phyloP scores from a whole-genome alignment of 2,797 vertebrate species.

The Pantherophis vulpinus region DNA sequence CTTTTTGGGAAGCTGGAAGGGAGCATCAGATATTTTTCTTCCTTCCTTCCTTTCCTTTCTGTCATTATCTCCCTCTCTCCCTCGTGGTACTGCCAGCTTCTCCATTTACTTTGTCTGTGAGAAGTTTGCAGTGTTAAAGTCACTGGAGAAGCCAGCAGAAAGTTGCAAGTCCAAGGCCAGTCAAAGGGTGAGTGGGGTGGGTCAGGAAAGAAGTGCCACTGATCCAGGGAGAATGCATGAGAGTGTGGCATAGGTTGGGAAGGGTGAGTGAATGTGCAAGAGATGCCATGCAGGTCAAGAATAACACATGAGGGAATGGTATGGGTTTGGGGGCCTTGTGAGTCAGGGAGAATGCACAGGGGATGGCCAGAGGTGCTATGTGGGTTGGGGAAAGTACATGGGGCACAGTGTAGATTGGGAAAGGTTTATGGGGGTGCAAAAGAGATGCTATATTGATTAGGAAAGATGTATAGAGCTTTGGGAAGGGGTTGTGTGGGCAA shows the following conservation, averaged over 20 bases:
- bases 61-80: background rate
- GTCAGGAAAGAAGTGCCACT: background rate
- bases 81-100: background rate
- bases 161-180: background rate
- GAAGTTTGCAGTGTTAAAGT: background rate
- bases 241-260: background rate
- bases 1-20: too few relatives aligned
- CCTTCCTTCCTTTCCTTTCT: background rate
- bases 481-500: background rate
- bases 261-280: background rate
- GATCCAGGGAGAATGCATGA: background rate
- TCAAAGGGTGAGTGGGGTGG: background rate
- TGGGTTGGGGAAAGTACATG: background rate
- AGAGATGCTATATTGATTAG: background rate
- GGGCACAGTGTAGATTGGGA: background rate
- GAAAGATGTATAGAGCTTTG: background rate
- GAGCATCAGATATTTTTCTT: background rate
- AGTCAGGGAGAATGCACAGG: background rate
- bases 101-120: background rate
- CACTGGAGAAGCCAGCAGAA: background rate
- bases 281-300: background rate
- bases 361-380: background rate
- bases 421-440: background rate
- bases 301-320: background rate
- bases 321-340: background rate